A percentile compares a stretch with the other conserved stretches of the same genome.
phyloP scores from a whole-genome alignment of 2,797 vertebrate genomes.

The Amphiprion clarkii region DNA sequence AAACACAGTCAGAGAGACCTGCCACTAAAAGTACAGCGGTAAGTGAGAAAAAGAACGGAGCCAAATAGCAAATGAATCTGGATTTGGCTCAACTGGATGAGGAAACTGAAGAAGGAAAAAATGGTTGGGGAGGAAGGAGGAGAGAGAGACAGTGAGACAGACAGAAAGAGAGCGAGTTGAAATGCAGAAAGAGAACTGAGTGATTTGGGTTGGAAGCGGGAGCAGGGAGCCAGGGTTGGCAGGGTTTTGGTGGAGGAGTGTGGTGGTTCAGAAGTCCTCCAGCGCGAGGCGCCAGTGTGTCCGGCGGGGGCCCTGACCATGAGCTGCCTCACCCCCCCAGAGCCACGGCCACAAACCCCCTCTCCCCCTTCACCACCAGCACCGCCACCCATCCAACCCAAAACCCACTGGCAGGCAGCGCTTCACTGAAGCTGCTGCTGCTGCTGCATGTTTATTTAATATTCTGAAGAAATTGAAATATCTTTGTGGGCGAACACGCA shows the following conservation, averaged over 20 bases:
- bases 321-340: constrained; percentile 86
- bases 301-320: constrained; percentile 90
- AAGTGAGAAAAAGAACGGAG: constrained; percentile 48
- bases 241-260: constrained; percentile 89
- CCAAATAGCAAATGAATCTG: constrained; percentile 73
- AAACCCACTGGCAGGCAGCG: constrained; percentile 87
- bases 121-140: constrained; percentile 51
- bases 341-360: constrained; percentile 86
- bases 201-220: constrained; percentile 82
- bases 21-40: constrained; percentile 51
- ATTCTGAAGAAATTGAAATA: constrained; percentile 92
- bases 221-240: constrained; percentile 85
- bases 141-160: constrained; percentile 27
- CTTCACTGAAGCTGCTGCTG: constrained; percentile 81
- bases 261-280: constrained; percentile 94
- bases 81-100: constrained; percentile 61
- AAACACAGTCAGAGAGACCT: constrained; percentile 59
- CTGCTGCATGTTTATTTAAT: constrained; percentile 91
- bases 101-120: constrained; percentile 66
- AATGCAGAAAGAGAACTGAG: constrained; percentile 75
- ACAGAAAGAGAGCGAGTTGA: constrained; percentile 53
- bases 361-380: constrained; percentile 77
- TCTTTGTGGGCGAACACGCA: constrained; percentile 87
- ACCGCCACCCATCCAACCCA: constrained; percentile 85
- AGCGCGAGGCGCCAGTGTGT: constrained; percentile 93